Evolutionary conservation across 1,140 invertebrate species (phyloP), one percentile per base, ranked within the genome.

Genomic region (Lanistes nyassanus): DNA sequence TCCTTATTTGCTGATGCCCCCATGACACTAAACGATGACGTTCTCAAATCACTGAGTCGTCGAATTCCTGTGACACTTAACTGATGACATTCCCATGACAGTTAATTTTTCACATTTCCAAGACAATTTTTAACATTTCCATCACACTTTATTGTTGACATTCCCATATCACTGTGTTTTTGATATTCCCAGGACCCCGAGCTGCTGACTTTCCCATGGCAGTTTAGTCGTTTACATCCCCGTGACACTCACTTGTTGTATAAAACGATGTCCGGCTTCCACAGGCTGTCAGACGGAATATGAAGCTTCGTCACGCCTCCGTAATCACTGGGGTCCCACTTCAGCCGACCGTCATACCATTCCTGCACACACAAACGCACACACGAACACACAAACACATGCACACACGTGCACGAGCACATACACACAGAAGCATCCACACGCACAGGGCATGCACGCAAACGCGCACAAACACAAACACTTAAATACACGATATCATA

Each of bases 221-320:
- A n/a, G n/a, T n/a, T n/a, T n/a, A n/a, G n/a, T n/a, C n/a, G n/a
- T n/a, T n/a, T n/a, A n/a, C n/a, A n/a, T n/a, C n/a, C n/a, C n/a
- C n/a, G 9, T 0, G 19, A 47, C 0, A 80, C 82, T 55, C 72
- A 85, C 82, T 85, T 85, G 83, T 91, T 91, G 75, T 90, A 91
- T 0, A 91, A 74, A 26, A 90, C 87, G 23, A 91, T 87, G 74
- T 91, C 90, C 9, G 90, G 90, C 31, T 88, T 80, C 98, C 98
- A 99, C 88, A 99, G 98, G 90, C 91, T 86, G 36, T 92, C 89
- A 0, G 90, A 90, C 6, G 92, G 92, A 81, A 99, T 96, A 74
- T 92, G 88, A 6, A 93, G 84, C 23, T 90, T 88, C 58, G 89
- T 95, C 39, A 98, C 95, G 13, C 96, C 97, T 0, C 97, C 97